These are phyloP conservation scores for Enteromius argenteus DNA, from an alignment of 2,797 vertebrate species.

Conservation along the genomic window DNA sequence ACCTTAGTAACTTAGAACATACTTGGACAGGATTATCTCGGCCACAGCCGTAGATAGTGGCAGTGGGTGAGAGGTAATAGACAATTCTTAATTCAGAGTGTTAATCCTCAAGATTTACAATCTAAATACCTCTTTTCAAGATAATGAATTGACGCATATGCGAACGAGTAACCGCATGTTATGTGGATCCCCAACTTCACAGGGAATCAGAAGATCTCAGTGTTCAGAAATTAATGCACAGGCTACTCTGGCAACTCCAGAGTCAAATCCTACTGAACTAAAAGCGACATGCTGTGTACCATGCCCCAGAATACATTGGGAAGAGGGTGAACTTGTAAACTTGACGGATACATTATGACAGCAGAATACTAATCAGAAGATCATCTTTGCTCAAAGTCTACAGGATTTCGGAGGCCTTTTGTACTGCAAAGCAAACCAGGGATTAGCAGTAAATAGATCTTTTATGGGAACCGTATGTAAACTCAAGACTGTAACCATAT, in stretches of 20 bases:
- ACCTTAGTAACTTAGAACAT: constrained; percentile 72
- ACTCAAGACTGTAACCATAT: constrained; percentile 71
- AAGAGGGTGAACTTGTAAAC: constrained; percentile 72
- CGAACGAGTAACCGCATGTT: constrained; percentile 76
- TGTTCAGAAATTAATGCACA: constrained; percentile 78
- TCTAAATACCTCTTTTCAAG: constrained; percentile 83
- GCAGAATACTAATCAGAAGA: constrained; percentile 85
- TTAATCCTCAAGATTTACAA: constrained; percentile 81
- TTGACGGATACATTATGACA: constrained; percentile 79
- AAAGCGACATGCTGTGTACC: constrained; percentile 56
- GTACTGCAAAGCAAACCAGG: constrained; percentile 78
- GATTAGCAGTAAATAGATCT: constrained; percentile 83
- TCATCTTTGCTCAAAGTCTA: constrained; percentile 82
- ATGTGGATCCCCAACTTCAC: constrained; percentile 76
- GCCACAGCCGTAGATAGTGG: constrained; percentile 68
- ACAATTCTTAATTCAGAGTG: constrained; percentile 71
- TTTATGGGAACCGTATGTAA: constrained; percentile 75
- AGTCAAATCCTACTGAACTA: constrained; percentile 64
- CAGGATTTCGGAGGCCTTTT: constrained; percentile 79
- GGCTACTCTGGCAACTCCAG: constrained; percentile 66
- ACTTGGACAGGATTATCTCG: constrained; percentile 60
- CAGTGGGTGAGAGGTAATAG: constrained; percentile 72
- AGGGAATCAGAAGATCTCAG: constrained; percentile 72
- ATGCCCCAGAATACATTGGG: constrained; percentile 71
- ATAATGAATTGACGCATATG: constrained; percentile 84